Conservation (phyloP, 2,113 vertebrate genomes). For the Emydura subglobosa region DNA sequence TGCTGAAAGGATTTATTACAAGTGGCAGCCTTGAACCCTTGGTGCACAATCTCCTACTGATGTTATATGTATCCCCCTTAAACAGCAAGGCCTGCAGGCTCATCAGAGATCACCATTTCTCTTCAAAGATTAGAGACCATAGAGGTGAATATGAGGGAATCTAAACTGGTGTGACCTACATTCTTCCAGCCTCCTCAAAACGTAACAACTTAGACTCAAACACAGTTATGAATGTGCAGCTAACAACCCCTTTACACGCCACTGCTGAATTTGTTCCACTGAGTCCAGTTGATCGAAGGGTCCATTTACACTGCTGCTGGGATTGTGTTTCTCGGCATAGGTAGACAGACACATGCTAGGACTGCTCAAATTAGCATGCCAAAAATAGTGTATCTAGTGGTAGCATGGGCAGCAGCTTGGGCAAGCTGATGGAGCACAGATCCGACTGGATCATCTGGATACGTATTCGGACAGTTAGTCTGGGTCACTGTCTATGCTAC, state of each 20-base stretch:
- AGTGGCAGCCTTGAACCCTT: background rate
- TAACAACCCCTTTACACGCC: background rate
- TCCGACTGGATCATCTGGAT: no score
- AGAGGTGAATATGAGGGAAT: background rate
- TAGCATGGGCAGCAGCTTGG: no score
- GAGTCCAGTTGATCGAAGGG: background rate
- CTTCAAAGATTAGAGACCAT: background rate
- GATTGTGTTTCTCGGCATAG: no score
- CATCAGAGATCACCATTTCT: background rate
- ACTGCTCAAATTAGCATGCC: no score
- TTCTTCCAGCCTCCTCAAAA: background rate
- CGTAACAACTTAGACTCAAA: conserved; percentile 14
- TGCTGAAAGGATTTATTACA: background rate
- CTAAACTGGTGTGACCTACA: background rate
- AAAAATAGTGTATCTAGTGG: no score
- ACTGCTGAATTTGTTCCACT: background rate
- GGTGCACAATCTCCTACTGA: background rate
- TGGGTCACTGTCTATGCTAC: no score
- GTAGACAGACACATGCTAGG: no score
- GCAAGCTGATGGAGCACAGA: no score
- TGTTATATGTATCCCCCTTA: background rate
- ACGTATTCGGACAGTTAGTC: no score
- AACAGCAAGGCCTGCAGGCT: background rate
- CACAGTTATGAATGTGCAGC: background rate
- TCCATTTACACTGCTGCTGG: background rate